Conservation (phyloP, 2,113 vertebrate genomes). For the Oncorhynchus masou region DNA sequence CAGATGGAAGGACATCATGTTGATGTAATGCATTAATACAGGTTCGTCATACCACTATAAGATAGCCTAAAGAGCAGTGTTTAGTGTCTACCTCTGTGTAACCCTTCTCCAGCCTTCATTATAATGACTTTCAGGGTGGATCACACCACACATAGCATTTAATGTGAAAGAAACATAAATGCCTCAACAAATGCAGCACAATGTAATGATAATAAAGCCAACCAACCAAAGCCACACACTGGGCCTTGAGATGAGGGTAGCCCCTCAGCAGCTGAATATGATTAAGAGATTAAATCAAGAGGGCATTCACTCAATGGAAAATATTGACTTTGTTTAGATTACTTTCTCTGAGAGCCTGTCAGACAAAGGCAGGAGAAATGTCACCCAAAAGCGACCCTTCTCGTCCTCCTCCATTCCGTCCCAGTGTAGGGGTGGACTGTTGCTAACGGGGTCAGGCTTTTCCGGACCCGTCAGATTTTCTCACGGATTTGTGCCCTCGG, state of each 20-base stretch:
- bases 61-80: too few species aligned
- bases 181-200: too few species aligned
- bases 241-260: background rate
- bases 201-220: conserved; percentile 6
- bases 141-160: background rate
- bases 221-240: background rate
- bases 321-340: conserved; percentile 56
- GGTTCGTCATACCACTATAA: too few species aligned
- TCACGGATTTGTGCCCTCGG: conserved; percentile 61
- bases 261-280: conserved; percentile 30
- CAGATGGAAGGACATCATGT: too few species aligned
- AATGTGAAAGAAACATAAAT: conserved; percentile 2
- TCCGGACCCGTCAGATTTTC: conserved; percentile 53
- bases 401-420: conserved; percentile 11
- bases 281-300: conserved; percentile 23
- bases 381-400: conserved; percentile 29
- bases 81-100: too few species aligned
- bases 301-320: conserved; percentile 60
- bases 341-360: conserved; percentile 33
- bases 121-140: too few species aligned
- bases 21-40: too few species aligned
- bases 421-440: conserved; percentile 31
- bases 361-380: conserved; percentile 36
- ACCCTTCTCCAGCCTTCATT: too few species aligned
- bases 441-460: conserved; percentile 32